Conservation (phyloP, 2,888 invertebrate species). For the Scaptodrosophila latifasciaeformis region DNA sequence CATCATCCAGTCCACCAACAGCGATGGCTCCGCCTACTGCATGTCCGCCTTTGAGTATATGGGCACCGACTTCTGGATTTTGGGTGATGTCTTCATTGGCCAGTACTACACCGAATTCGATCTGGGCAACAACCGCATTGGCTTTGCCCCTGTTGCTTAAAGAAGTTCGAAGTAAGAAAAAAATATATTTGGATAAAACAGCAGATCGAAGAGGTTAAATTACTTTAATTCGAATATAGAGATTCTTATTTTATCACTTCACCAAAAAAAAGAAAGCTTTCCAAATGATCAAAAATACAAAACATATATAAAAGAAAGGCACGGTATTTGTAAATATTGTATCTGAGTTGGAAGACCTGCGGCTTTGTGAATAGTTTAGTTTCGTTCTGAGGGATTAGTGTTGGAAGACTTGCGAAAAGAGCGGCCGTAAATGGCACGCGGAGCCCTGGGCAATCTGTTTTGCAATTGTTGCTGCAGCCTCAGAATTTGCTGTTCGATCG, state of each 20-base stretch:
- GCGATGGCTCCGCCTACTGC: conserved; percentile 80
- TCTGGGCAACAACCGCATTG: conserved; percentile 86
- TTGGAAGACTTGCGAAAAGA: too few relatives aligned
- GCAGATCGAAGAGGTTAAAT: too few relatives aligned
- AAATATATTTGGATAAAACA: too few relatives aligned
- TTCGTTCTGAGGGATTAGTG: too few relatives aligned
- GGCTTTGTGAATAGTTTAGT: too few relatives aligned
- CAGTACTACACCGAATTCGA: conserved; percentile 96
- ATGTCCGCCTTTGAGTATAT: conserved; percentile 92
- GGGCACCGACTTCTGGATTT: conserved; percentile 90
- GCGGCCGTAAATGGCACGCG: conserved; percentile 41
- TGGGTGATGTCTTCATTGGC: conserved; percentile 97
- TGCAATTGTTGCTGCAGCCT: conserved; percentile 21
- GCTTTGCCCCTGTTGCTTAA: conserved; percentile 82
- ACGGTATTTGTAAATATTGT: too few relatives aligned
- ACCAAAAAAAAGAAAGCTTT: too few relatives aligned
- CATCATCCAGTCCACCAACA: conserved; percentile 74
- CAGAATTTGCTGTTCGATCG: conserved; percentile 18
- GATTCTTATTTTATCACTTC: too few relatives aligned
- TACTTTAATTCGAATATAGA: too few relatives aligned
- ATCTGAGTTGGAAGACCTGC: too few relatives aligned
- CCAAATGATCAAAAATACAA: too few relatives aligned
- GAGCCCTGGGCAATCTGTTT: conserved; percentile 17
- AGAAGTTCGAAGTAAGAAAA: background rate
- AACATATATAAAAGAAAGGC: too few relatives aligned